These are phyloP conservation scores for Stictonetta naevosa DNA, from an alignment of 2,113 vertebrate species.

Conservation along the genomic window DNA sequence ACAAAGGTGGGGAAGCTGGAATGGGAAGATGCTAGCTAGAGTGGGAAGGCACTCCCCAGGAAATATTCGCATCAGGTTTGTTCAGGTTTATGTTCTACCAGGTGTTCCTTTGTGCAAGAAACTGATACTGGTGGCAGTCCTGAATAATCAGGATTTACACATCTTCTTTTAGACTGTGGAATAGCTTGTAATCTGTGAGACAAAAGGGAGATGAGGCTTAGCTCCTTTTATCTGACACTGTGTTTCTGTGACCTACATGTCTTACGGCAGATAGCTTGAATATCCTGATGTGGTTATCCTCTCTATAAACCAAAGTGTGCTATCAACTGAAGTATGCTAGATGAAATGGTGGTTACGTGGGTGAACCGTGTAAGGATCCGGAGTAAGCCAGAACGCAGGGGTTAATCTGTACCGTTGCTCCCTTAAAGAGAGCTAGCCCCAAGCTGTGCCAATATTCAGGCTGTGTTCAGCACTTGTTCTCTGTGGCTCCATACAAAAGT, in stretches of 20 bases:
- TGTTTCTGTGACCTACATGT: neutral
- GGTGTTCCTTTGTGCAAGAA: constrained; percentile 6
- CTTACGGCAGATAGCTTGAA: neutral
- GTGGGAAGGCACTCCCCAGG: neutral
- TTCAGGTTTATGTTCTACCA: neutral
- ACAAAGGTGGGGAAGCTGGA: neutral
- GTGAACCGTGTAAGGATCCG: fast-evolving
- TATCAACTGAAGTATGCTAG: neutral
- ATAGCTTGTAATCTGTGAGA: neutral
- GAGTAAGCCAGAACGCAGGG: neutral
- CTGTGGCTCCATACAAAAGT: neutral
- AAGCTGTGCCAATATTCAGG: neutral
- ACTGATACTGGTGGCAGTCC: neutral
- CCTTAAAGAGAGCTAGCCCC: neutral
- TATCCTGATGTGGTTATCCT: neutral
- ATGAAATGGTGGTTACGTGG: neutral
- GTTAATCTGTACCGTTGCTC: neutral
- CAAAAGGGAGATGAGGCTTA: neutral
- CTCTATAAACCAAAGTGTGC: neutral
- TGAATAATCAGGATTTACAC: neutral
- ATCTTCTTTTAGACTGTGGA: neutral
- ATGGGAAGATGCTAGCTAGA: neutral
- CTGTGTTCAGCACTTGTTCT: neutral
- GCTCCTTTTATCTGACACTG: neutral
- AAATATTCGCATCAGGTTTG: neutral